Evolutionary conservation across 2,797 vertebrate genomes (phyloP).

Genomic region (Clarias pachynema): DNA sequence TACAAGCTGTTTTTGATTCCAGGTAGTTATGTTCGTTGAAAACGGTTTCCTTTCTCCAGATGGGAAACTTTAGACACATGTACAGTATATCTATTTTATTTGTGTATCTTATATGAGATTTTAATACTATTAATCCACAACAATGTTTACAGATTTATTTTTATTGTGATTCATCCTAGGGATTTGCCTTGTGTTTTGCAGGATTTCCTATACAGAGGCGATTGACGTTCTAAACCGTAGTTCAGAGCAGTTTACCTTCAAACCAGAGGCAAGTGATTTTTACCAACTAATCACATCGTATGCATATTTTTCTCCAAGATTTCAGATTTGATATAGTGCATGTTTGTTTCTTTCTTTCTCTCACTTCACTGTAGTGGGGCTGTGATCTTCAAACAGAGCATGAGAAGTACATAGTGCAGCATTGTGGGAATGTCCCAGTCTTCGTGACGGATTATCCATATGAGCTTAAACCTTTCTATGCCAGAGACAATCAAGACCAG

Average conservation of each 20-base stretch:
- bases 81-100: not conserved
- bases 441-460: constrained; percentile 93
- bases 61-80: not conserved
- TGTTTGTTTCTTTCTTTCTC: not conserved
- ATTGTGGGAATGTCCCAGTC: constrained; percentile 87
- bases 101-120: not conserved
- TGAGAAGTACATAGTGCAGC: constrained; percentile 91
- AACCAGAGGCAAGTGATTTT: constrained; percentile 77
- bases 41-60: not conserved
- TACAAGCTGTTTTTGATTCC: not conserved
- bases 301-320: not conserved
- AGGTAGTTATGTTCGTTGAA: not conserved
- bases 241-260: constrained; percentile 82
- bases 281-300: not conserved
- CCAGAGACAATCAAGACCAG: constrained; percentile 87
- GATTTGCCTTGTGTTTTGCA: constrained; percentile 60
- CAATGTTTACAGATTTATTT: not conserved
- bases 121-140: not conserved
- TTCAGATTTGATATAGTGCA: not conserved
- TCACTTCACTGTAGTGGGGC: constrained; percentile 84
- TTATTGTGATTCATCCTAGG: not conserved
- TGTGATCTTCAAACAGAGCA: constrained; percentile 92
- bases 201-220: constrained; percentile 91
- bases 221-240: constrained; percentile 84
- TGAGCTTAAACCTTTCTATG: constrained; percentile 93